Base-by-base conservation (phyloP, 2,797 vertebrate genomes). In the Moxostoma hubbsi region DNA sequence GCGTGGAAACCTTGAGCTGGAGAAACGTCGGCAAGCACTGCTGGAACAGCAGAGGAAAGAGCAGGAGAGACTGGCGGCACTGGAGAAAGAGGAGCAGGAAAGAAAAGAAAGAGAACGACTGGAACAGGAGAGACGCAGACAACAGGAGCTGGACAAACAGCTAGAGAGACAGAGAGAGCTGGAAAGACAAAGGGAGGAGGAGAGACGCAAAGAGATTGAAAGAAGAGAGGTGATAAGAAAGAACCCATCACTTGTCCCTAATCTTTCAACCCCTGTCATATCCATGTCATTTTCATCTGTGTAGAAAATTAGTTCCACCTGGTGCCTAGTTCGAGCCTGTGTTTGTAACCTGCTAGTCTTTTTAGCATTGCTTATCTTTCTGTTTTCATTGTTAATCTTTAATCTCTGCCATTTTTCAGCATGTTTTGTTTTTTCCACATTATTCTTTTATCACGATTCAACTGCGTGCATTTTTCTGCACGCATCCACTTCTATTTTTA, bases 11-110 rank as follows among this genome's bases (percentile, higher is more conserved):
- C 93, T 99, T 89, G 98, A 99, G 83, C 86, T 99, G 89, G 98
- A 99, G 90, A 99, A 99, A 84, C 91, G 98, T 1, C 87, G 98
- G 0, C 97, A 97, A 84, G 97, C 97, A 0, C 94, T 99, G 54
- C 86, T 97, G 86, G 98, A 99, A 89, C 97, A 95, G 90, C 98
- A 99, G 85, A 95, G 98, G 75, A 97, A 98, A 77, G 98, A 99
- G 83, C 97, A 98, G 87, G 97, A 99, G 89, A 90, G 98, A 0
- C 90, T 99, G 83, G 97, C 96, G 0, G 91, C 96, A 1, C 90
- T 98, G 69, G 98, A 99, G 85, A 89, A 96, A 6, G 95, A 96
- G 0, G 98, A 99, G 66, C 97, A 94, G 86, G 97, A 99, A 66
- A 87, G 97, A 36, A 96, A 95, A 81, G 97, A 99, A 84, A 94